Evolutionary conservation across 2,797 vertebrate genomes (phyloP), one percentile per base, ranked within the genome.

Genomic region (Sebastes melanostomus): DNA sequence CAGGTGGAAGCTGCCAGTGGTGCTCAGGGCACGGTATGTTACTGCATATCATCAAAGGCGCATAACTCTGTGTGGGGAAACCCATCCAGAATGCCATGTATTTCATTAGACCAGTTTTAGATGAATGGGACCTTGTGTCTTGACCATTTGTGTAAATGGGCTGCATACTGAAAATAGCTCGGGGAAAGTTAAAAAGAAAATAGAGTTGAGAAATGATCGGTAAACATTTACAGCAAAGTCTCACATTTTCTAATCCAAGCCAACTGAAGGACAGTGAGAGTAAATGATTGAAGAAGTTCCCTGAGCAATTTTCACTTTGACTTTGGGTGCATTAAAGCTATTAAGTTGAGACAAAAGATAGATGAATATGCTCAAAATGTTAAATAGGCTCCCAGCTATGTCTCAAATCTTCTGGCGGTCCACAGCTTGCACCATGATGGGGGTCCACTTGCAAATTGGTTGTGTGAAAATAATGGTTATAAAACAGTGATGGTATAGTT

Each of bases 1-100:
- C 92, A 95, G 94, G 90, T 90, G 85, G 90, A 82, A 63, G 83
- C 73, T 0, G 71, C 80, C 74, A 62, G 88, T 24, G 81, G 91
- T 54, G 76, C 88, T 81, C 88, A 88, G 88, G 89, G 87, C 77
- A 61, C 89, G 93, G 94, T 94, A 94, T 36, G 94, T 94, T 36
- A n/a, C 62, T 71, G 72, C 60, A 76, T 14, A 75, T 83, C 75
- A 72, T 82, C 75, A 36, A 22, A 71, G 66, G 5, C 62, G 34
- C 30, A 52, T 62, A 68, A 61, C 54, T 8, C n/a, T n/a, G 69
- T 72, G 60, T 65, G 60, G 67, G 71, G 61, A 34, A 29, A 72
- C 3, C 20, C 52, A 58, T 75, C 55, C 61, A 69, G 52, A 75
- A 66, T 55, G 38, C 13, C 5, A 2, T 29, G n/a, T 76, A 36